Evolutionary conservation across 2,113 vertebrate genomes (phyloP).

Genomic region (Anseranas semipalmata): DNA sequence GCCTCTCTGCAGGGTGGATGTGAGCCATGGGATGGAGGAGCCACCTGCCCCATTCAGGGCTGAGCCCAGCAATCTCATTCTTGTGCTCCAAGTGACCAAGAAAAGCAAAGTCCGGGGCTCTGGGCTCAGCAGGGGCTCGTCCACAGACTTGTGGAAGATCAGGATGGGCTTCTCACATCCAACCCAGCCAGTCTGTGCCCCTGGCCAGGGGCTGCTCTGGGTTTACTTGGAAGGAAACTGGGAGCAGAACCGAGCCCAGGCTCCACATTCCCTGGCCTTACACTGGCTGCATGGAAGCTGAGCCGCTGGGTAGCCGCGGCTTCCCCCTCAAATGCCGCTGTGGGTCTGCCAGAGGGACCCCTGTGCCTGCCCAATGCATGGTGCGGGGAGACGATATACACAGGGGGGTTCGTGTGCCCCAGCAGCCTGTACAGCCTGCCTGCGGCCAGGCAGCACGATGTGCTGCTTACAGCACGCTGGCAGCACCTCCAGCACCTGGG

Average conservation of each 20-base stretch:
- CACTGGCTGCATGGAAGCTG: fast-evolving
- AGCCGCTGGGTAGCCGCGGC: fast-evolving
- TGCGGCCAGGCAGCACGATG: not conserved
- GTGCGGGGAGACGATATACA: fast-evolving
- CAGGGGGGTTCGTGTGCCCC: fast-evolving
- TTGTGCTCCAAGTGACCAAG: not conserved
- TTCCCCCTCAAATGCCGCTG: not conserved
- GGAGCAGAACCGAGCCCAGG: not conserved
- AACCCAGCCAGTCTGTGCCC: not conserved
- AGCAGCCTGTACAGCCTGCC: not conserved
- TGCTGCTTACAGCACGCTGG: not conserved
- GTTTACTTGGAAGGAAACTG: not conserved
- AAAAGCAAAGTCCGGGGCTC: not conserved
- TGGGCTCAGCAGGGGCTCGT: not conserved
- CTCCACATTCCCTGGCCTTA: not conserved
- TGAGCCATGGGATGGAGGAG: not conserved
- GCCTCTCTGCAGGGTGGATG: not conserved
- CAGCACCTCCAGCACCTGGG: not conserved
- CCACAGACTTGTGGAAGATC: not conserved
- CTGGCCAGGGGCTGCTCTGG: not conserved
- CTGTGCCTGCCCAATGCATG: not conserved
- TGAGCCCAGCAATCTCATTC: not conserved
- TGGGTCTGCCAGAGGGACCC: not conserved
- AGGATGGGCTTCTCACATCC: not conserved
- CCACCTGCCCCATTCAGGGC: fast-evolving